Evolutionary conservation across 2,888 invertebrate species (phyloP), one percentile per base, ranked within the genome.

Genomic region (Anthrax anthrax): DNA sequence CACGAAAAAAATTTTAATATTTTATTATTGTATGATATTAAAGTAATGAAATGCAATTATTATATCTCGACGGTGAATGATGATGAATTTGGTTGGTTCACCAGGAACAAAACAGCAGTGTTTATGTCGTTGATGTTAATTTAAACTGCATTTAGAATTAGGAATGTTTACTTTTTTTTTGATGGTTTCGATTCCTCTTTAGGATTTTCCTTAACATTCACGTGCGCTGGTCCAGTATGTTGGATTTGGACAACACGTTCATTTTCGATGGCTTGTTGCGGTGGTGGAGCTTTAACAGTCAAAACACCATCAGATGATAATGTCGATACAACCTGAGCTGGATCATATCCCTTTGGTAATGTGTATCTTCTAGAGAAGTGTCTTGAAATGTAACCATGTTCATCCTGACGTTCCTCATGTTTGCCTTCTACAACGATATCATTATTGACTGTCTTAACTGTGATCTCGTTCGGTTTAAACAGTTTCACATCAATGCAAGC

Each of bases 301-400:
- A 87, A 70, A 40, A 88, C 78, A 2, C 88, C 89, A 59, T 89
- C 88, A 0, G 85, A 81, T 10, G 87, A 86, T 34, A 90, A 68
- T 4, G 78, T 78, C 47, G 88, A 87, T 46, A 77, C 73, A 4
- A 90, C 76, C 55, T 81, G 77, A 5, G 78, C 75, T 4, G 80
- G 73, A 49, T 88, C 82, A 55, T 79, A 78, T 37, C 76, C 77
- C 39, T 74, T 66, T 6, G 84, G 84, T n/a, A 84, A 64, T 54
- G 78, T 66, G 61, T 84, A 84, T 48, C 74, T 74, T 47, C 89
- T 75, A 4, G 74, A 74, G 63, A 90, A 89, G 63, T 88, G 86
- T 36, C 89, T 74, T 8, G 86, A 83, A 49, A 90, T 79, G 61
- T 68, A 81, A 0, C 86, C 85, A 54, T 81, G 80, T 37, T 79